A percentile compares a stretch with the other conserved stretches of the same genome.
Conservation (phyloP, 2,797 vertebrate genomes). For the Ciconia nigra region DNA sequence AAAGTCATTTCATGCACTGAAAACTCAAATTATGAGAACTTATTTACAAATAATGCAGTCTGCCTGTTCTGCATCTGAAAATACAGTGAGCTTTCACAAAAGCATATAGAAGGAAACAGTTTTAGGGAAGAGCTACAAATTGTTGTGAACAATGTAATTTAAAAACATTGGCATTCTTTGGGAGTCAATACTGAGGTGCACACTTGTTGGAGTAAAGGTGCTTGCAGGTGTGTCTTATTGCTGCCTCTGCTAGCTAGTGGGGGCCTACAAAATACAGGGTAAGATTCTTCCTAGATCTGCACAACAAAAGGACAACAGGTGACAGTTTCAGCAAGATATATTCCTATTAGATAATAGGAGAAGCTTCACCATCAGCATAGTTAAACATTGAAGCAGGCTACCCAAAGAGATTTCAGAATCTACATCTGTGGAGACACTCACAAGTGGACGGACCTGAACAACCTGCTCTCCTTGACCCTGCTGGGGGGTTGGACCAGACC, state of each 20-base stretch:
- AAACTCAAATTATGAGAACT: not conserved
- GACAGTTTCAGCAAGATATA: not conserved
- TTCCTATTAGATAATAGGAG: accelerated
- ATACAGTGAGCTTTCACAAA: not conserved
- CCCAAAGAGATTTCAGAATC: not conserved
- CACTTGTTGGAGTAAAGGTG: not conserved
- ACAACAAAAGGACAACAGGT: not conserved
- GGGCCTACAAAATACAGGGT: not conserved
- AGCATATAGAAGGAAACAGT: not conserved
- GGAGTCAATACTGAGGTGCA: not conserved
- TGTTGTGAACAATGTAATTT: not conserved
- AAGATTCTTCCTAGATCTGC: not conserved
- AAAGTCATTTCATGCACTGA: not conserved
- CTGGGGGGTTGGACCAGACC: not conserved
- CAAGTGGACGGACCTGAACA: not conserved
- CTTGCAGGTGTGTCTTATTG: not conserved
- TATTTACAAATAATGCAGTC: not conserved
- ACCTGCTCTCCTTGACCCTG: not conserved
- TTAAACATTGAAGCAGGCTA: not conserved
- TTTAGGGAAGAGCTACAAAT: not conserved
- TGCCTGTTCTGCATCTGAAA: not conserved
- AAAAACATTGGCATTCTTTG: not conserved
- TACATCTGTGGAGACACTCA: not conserved
- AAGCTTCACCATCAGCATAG: not conserved
- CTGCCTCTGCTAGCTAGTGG: not conserved